phyloP scores from a whole-genome alignment of 2,113 vertebrate genomes.

The Phoenicopterus ruber region DNA sequence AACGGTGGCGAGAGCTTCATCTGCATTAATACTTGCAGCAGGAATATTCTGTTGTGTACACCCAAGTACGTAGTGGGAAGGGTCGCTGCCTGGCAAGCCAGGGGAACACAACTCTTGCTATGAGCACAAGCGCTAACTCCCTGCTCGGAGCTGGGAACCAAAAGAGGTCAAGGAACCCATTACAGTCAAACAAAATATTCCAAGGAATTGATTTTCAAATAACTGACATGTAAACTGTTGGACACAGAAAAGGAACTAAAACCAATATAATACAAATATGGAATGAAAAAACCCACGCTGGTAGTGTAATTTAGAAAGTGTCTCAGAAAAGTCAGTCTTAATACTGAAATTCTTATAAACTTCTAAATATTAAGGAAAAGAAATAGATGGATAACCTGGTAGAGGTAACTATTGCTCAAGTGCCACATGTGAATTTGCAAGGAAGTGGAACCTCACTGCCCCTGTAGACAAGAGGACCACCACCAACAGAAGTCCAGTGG shows the following conservation, averaged over 20 bases:
- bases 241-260: neutral
- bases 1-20: neutral
- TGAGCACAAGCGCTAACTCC: neutral
- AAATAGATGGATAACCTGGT: neutral
- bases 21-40: neutral
- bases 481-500: neutral
- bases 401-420: neutral
- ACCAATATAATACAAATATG: neutral
- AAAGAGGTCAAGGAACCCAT: neutral
- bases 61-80: neutral
- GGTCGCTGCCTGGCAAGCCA: neutral
- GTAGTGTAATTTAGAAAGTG: neutral
- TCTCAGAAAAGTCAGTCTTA: neutral
- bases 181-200: neutral
- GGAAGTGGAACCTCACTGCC: neutral
- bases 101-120: neutral
- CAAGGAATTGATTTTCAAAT: neutral
- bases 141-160: neutral
- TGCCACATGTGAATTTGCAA: rapidly evolving
- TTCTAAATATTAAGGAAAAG: neutral
- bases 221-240: rapidly evolving
- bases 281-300: neutral
- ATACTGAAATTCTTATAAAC: neutral
- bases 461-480: neutral
- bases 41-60: neutral